Conservation (phyloP, 2,888 invertebrate genomes). For the Brachylomia viminalis region DNA sequence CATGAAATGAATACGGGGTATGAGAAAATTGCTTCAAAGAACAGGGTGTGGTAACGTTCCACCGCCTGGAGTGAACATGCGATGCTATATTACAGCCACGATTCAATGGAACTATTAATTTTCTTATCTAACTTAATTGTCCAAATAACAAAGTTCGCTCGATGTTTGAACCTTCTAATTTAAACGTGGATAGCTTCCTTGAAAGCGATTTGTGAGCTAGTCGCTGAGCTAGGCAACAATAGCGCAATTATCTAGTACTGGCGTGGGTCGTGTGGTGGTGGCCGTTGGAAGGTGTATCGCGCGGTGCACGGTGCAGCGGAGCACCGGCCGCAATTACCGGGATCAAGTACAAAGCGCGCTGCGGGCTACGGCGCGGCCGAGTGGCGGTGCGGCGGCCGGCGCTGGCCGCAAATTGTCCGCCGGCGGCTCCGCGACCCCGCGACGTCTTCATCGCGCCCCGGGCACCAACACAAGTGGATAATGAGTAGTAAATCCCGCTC, state of each 20-base stretch:
- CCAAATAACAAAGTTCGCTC: conserved; percentile 81
- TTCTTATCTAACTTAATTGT: conserved; percentile 84
- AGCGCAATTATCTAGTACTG: conserved; percentile 87
- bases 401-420: conserved; percentile 85
- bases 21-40: conserved; percentile 72
- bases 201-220: conserved; percentile 81
- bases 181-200: conserved; percentile 78
- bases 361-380: conserved; percentile 76
- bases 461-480: conserved; percentile 89
- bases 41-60: conserved; percentile 68
- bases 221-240: conserved; percentile 83
- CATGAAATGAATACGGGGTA: conserved; percentile 65
- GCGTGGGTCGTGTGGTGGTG: conserved; percentile 80
- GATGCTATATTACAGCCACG: conserved; percentile 73
- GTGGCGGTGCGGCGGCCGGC: conserved; percentile 52
- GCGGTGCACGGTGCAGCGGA: conserved; percentile 63
- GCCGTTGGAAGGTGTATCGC: conserved; percentile 78
- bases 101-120: conserved; percentile 81
- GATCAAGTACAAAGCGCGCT: conserved; percentile 86
- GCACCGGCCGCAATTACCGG: conserved; percentile 84
- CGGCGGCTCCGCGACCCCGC: conserved; percentile 78
- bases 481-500: conserved; percentile 88
- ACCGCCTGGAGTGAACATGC: conserved; percentile 75
- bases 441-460: conserved; percentile 88
- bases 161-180: conserved; percentile 83